Evolutionary conservation across 2,797 vertebrate species (phyloP).

Genomic region (Numenius phaeopus): DNA sequence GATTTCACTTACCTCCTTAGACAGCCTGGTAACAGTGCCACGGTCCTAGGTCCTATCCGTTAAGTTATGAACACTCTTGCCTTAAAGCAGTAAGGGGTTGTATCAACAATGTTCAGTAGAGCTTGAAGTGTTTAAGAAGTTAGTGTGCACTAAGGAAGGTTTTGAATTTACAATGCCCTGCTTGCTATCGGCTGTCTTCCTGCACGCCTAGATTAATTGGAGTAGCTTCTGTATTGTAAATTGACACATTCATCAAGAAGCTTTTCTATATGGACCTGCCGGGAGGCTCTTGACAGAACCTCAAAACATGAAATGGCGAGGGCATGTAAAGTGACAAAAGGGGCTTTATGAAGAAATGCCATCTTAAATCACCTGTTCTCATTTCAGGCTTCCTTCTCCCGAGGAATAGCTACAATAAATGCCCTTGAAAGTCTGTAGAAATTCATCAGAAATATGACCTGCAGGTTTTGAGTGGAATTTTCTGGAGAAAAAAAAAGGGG

Average conservation of each 20-base stretch:
- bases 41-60: background rate
- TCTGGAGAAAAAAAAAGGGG: fast-evolving
- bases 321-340: background rate
- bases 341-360: background rate
- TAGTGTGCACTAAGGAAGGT: background rate
- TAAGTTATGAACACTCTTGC: background rate
- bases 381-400: background rate
- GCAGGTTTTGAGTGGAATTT: background rate
- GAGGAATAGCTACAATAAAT: background rate
- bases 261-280: background rate
- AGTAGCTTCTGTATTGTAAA: background rate
- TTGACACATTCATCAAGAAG: background rate
- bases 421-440: background rate
- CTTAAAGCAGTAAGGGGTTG: background rate
- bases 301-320: background rate
- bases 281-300: background rate
- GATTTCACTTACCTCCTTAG: background rate
- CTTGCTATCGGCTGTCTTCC: background rate
- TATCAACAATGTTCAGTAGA: background rate
- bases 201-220: background rate
- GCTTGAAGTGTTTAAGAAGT: background rate
- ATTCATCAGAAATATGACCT: background rate
- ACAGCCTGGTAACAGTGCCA: background rate
- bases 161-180: background rate
- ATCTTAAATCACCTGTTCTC: background rate